Evolutionary conservation across 2,113 vertebrate genomes (phyloP), one percentile per base, ranked within the genome.

Genomic region (Origma solitaria): DNA sequence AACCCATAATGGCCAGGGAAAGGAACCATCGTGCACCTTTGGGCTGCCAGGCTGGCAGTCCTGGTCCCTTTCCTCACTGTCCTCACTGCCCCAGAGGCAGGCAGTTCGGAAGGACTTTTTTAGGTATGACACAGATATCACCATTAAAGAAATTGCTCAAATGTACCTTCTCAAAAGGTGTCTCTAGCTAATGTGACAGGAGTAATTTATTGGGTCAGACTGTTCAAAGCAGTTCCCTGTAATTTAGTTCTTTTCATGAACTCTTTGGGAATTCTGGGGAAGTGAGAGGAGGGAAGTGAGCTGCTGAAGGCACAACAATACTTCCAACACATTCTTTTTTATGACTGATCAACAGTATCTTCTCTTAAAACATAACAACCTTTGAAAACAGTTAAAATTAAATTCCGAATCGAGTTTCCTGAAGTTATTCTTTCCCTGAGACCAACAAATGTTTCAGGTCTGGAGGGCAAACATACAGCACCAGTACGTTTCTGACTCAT

Each of bases 381-480:
- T 79, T 54, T 83, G 45, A 60, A 92, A 94, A 82, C 10, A 64
- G n/a, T 73, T 82, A 64, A 82, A 92, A 92, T 73, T 66, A 79
- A 91, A 90, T 85, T 79, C 47, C 19, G 62, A 75, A 44, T 33
- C 0, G 0, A 62, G 47, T 49, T 94, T 95, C 50, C 65, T 73
- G 12, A 79, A 83, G 75, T 94, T 92, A 86, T 75, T 91, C 65
- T 93, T 87, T 83, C 64, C 38, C 25, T 81, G 78, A 86, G 77
- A 83, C 35, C 64, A 85, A 79, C 62, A 86, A 97, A 87, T 54
- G n/a, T 77, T 96, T 88, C 56, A 33, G 51, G 49, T 65, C 94
- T 92, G 31, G 77, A 94, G 92, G 82, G 75, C 82, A 93, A 97
- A 81, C 64, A 90, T 62, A 83, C 17, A 88, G 45, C 82, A 92